Base-by-base conservation (phyloP, 2,113 vertebrate genomes). In the Sinocyclocheilus anshuiensis region DNA sequence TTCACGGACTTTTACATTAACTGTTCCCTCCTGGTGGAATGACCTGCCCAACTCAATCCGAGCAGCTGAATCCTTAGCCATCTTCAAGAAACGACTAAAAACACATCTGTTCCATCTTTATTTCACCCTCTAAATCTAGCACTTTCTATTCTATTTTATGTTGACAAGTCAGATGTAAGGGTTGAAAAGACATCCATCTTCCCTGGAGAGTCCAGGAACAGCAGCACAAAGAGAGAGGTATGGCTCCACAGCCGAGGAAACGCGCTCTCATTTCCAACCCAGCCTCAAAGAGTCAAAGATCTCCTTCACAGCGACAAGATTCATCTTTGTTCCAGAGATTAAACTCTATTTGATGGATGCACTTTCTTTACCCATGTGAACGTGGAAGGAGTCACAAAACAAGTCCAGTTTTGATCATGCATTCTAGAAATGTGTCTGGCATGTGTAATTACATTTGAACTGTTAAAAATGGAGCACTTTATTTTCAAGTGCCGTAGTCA, bases 331-430 rank as follows among this genome's bases (percentile, higher is more conserved):
- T 89, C 84, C 48, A 78, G 71, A 91, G 87, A 91, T 76, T 90
- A 90, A 92, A 90, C 88, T 88, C 65, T 90, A 84, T 89, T 92
- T 93, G 93, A 90, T 89, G 88, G 84, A 89, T 90, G 84, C 85
- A 84, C 76, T 81, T 85, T 84, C 67, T 86, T 67, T 85, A 59
- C 20, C 16, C 79, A 48, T 84, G 86, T 87, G 82, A 87, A 84
- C 63, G 86, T 82, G 86, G 71, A 45, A 69, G 74, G 72, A 67
- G 81, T 88, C 80, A 16, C 81, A 83, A 81, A 88, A 59, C 48
- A 16, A 61, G 61, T 9, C 42, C 8, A 6, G 42, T 22, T 72
- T 72, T 12, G 69, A 42, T 72, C 69, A 42, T 4, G 69, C 4
- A 12, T 72, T 72, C 36, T 42, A 72, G 57, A 61, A 61, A 61